Conservation (phyloP, 2,113 vertebrate species). For the Lethenteron camtschaticum region DNA sequence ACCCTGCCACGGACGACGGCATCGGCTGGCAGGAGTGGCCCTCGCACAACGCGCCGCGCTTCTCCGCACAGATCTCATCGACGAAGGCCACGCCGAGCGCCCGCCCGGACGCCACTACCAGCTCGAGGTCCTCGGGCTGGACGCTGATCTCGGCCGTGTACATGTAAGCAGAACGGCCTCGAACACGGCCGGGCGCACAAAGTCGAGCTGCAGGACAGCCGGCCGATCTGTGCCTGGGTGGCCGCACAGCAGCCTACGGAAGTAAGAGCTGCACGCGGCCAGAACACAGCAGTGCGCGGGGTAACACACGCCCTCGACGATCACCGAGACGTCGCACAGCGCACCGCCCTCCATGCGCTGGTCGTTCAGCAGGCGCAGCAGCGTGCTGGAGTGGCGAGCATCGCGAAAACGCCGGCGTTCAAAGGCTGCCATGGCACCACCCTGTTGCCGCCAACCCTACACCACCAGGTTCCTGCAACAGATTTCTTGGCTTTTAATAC, state of each 20-base stretch:
- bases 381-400: no score
- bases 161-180: conserved; percentile 98
- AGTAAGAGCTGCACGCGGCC: conserved; percentile 83
- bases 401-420: no score
- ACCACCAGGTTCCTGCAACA: no score
- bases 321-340: conserved; percentile 80
- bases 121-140: conserved; percentile 80
- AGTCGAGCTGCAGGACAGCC: conserved; percentile 82
- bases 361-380: conserved; percentile 31
- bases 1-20: not conserved
- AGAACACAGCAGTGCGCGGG: conserved; percentile 71
- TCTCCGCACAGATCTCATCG: conserved; percentile 88
- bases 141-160: conserved; percentile 88
- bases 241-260: conserved; percentile 77
- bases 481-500: no score
- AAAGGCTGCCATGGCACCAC: no score
- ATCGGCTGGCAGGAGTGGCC: not conserved
- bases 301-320: conserved; percentile 88
- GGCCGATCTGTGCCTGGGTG: conserved; percentile 47
- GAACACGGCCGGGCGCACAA: conserved; percentile 83
- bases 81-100: conserved; percentile 88
- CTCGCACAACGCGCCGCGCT: conserved; percentile 46
- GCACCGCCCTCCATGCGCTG: conserved; percentile 64
- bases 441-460: no score
- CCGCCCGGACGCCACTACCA: conserved; percentile 97